Evolutionary conservation across 2,888 invertebrate genomes (phyloP), one percentile per base, ranked within the genome.

Genomic region (Sminthurides aquaticus): DNA sequence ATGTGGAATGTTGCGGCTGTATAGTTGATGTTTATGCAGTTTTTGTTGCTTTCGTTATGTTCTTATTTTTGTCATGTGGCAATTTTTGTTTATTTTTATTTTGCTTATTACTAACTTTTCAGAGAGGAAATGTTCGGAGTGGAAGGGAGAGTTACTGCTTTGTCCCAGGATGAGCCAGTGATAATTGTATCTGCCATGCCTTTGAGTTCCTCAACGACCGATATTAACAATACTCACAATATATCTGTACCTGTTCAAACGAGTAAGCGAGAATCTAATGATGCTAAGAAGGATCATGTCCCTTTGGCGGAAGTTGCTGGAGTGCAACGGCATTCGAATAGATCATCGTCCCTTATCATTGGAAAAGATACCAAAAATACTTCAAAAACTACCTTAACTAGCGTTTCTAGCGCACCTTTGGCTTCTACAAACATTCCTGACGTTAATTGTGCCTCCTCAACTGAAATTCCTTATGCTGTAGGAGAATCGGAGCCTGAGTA

Each of bases 61-160:
- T 5, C 43, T 34, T 67, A 48, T 70, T 62, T 60, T 65, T 67
- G 59, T 61, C 58, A 57, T 62, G 64, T 64, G 67, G 67, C 62
- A 62, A 63, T 62, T 67, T 68, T 67, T 61, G 57, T 68, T 48
- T 58, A 26, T 22, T 18, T 18, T 61, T 55, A 8, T 63, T 34
- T 22, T n/a, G 49, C 28, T 49, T 26, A 56, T 49, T 56, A 55
- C n/a, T n/a, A n/a, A n/a, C n/a, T 52, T 61, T 61, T 27, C 62
- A 72, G 72, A 68, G 72, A 72, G 58, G 72, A 72, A 62, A 71
- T 72, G 72, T 72, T 67, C 60, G 72, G 72, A 25, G 65, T 72
- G 57, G 71, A 72, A 62, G 72, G 72, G 59, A 68, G 72, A 34
- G 68, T 72, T 67, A 72, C 72, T n/a, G 71, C 71, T 70, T 66